These are phyloP conservation scores for Hemitrygon akajei DNA, from an alignment of 2,797 vertebrate genomes.

Conservation along the genomic window DNA sequence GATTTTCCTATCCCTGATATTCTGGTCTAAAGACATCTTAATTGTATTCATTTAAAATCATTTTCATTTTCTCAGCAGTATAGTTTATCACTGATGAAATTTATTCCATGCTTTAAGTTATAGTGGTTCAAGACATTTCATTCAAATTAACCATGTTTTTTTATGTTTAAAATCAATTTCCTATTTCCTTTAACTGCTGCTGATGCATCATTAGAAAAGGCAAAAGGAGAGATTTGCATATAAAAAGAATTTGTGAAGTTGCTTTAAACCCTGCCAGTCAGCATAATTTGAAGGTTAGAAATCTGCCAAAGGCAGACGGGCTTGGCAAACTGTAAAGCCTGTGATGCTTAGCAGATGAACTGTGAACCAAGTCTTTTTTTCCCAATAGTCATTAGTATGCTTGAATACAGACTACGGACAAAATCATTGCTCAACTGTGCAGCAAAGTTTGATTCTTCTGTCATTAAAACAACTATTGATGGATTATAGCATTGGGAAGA, in stretches of 20 bases:
- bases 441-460: constrained; percentile 37
- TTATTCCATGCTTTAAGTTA: constrained; percentile 13
- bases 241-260: constrained; percentile 49
- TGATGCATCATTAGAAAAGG: not conserved
- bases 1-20: not conserved
- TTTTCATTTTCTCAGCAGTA: not conserved
- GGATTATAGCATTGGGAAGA: constrained; percentile 27
- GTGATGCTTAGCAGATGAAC: constrained; percentile 29
- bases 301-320: constrained; percentile 47
- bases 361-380: constrained; percentile 32
- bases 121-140: constrained; percentile 26
- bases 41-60: not conserved
- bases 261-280: constrained; percentile 47
- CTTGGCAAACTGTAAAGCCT: constrained; percentile 41
- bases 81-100: constrained; percentile 20
- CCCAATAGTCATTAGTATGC: constrained; percentile 37
- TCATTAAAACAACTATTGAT: constrained; percentile 34
- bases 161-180: constrained; percentile 35
- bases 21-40: not conserved
- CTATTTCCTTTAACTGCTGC: constrained; percentile 35
- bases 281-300: constrained; percentile 44
- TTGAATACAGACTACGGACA: constrained; percentile 35
- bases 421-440: constrained; percentile 34
- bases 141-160: constrained; percentile 28
- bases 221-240: constrained; percentile 51